These are phyloP conservation scores for Drosophila mimetica DNA, from an alignment of 2,888 invertebrate genomes.

Conservation along the genomic window DNA sequence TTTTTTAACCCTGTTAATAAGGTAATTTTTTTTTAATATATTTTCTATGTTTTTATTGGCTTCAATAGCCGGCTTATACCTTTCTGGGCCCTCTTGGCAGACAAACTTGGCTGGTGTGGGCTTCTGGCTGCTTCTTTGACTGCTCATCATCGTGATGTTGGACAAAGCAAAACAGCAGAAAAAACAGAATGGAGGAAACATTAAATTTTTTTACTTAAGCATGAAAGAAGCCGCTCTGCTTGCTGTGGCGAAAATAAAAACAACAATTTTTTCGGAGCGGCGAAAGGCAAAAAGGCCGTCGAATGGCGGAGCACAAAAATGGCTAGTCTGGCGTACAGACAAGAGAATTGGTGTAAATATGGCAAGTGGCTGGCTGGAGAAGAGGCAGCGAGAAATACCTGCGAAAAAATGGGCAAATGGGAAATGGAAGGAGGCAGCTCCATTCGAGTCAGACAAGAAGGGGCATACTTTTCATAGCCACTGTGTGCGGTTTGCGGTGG, in stretches of 20 bases:
- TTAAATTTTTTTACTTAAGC: slow-evolving; percentile 64
- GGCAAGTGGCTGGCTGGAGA: slow-evolving; percentile 67
- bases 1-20: neutral
- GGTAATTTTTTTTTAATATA: neutral
- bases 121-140: slow-evolving; percentile 43
- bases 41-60: neutral
- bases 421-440: slow-evolving; percentile 14
- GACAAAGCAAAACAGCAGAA: slow-evolving; percentile 30
- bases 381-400: slow-evolving; percentile 6
- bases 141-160: slow-evolving; percentile 54
- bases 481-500: slow-evolving; percentile 47
- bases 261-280: slow-evolving; percentile 4
- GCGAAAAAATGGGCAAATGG: neutral
- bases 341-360: slow-evolving; percentile 76
- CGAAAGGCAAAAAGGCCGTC: slow-evolving; percentile 8
- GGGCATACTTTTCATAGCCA: slow-evolving; percentile 68
- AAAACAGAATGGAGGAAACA: slow-evolving; percentile 47
- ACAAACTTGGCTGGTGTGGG: slow-evolving; percentile 52
- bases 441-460: slow-evolving; percentile 40
- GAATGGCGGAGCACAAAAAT: slow-evolving; percentile 50
- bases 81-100: slow-evolving; percentile 8
- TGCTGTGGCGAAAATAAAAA: slow-evolving; percentile 45
- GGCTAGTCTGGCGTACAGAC: slow-evolving; percentile 58
- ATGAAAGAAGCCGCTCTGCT: slow-evolving; percentile 29
- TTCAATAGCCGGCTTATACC: slow-evolving; percentile 10